Evolutionary conservation across 2,888 invertebrate species (phyloP), one percentile per base, ranked within the genome.

Genomic region (Eupithecia pulchellata): DNA sequence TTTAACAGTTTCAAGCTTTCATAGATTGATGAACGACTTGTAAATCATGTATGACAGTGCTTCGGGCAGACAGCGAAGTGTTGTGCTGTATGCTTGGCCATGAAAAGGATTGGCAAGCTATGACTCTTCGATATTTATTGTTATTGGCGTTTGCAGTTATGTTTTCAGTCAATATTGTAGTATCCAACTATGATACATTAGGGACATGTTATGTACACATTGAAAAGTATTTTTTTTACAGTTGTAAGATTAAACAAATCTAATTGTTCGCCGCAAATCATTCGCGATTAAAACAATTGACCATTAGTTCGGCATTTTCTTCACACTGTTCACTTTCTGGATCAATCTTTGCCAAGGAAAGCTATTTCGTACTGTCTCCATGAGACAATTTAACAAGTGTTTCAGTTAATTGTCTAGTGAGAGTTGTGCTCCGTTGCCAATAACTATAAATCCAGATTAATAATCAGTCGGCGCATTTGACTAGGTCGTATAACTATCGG

Each of bases 381-480:
- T 82, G 87, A 85, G 86, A 87, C 86, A 85, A 85, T 89, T 86
- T 84, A 84, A 88, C 88, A 89, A 89, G 85, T 88, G 88, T 88
- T 87, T 84, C 85, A 82, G 83, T 85, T 88, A 87, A 88, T 88
- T 87, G 86, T 86, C 81, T 83, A 75, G 80, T 78, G 79, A 73
- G 83, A 85, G 84, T 85, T 87, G 79, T 82, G 81, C 82, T 81
- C 82, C 78, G 84, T 84, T 89, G 90, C 89, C 89, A 91, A 91
- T 91, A 84, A 82, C 85, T 86, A 89, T 90, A 90, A 89, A 91
- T 89, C 84, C 81, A 81, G 85, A 88, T 89, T 89, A 89, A 89
- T 90, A 89, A 90, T 87, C 85, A 83, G 84, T 80, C 82, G 83
- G 74, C 78, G 78, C 78, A 82, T 81, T 85, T 81, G 82, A 84